phyloP scores from a whole-genome alignment of 2,113 vertebrate species.

The Saguinus imperator region DNA sequence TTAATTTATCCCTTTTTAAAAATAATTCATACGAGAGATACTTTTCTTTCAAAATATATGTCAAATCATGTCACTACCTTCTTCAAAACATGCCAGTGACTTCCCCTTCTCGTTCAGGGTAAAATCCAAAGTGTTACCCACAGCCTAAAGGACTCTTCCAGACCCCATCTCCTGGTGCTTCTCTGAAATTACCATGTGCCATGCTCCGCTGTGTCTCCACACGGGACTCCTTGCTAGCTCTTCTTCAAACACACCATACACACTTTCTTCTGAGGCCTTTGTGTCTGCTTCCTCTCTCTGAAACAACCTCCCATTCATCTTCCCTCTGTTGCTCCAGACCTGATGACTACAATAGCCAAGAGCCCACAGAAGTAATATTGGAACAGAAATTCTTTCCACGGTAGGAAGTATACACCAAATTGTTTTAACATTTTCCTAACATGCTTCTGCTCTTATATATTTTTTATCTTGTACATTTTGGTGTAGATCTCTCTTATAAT shows the following conservation, averaged over 20 bases:
- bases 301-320: accelerated
- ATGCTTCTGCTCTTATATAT: neutral
- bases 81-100: neutral
- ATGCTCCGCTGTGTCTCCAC: accelerated
- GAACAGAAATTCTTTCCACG: neutral
- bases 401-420: neutral
- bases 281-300: neutral
- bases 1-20: slow-evolving; percentile 43
- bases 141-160: neutral
- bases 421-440: neutral
- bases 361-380: no score
- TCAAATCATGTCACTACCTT: slow-evolving; percentile 38
- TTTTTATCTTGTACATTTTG: neutral
- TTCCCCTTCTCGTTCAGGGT: neutral
- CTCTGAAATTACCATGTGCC: neutral
- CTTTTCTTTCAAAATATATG: neutral
- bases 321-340: neutral
- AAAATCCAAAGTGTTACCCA: neutral
- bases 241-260: accelerated
- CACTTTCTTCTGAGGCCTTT: neutral
- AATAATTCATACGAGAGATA: slow-evolving; percentile 1
- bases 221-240: no score
- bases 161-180: neutral
- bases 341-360: neutral
- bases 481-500: neutral